Evolutionary conservation across 2,888 invertebrate species (phyloP).

Genomic region (Dasypolia templi): DNA sequence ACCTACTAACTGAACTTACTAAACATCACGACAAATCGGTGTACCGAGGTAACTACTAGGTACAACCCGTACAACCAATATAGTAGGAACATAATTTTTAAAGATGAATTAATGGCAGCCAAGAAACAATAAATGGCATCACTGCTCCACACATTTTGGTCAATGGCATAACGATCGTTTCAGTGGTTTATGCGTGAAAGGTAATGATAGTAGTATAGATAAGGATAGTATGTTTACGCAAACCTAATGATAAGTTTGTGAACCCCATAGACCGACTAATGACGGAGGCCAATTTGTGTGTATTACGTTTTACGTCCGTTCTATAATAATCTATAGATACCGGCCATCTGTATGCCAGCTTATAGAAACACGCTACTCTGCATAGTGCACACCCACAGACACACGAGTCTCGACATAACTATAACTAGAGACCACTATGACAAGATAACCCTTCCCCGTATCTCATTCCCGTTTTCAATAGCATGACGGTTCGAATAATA

Average conservation of each 20-base stretch:
- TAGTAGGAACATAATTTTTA: too few species aligned
- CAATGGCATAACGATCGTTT: background rate
- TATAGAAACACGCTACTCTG: background rate
- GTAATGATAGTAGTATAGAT: background rate
- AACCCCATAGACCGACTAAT: background rate
- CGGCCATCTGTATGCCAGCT: background rate
- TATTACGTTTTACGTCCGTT: background rate
- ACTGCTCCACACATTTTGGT: background rate
- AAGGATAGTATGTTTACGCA: background rate
- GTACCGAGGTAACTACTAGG: too few species aligned
- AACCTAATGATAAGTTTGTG: background rate
- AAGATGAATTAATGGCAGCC: background rate
- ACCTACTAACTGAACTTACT: too few species aligned
- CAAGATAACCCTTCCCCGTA: too few species aligned
- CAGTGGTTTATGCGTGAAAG: background rate
- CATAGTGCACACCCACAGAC: background rate
- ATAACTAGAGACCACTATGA: background rate
- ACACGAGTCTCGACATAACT: background rate
- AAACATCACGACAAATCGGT: too few species aligned
- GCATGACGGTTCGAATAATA: too few species aligned
- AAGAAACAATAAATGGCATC: background rate
- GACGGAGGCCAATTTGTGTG: background rate
- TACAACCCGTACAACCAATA: too few species aligned
- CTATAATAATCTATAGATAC: background rate
- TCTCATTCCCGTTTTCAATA: background rate